Conservation (phyloP, 2,113 vertebrate genomes). For the Camelus bactrianus region DNA sequence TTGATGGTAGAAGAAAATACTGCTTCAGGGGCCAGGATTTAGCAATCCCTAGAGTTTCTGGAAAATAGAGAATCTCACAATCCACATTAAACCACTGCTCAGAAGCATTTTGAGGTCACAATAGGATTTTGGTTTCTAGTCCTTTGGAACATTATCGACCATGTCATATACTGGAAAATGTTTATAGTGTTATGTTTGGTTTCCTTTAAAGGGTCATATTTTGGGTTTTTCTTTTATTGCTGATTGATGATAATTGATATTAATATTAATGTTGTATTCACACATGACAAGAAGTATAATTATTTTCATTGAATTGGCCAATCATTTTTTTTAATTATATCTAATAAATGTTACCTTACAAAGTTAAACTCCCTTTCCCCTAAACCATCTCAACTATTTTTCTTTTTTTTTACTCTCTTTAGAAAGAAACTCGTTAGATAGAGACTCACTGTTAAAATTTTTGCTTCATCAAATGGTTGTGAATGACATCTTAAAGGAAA, state of each 20-base stretch:
- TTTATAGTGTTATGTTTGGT: not conserved
- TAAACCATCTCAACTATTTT: not conserved
- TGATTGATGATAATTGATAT: not conserved
- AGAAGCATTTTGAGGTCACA: slow-evolving; percentile 52
- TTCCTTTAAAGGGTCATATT: not conserved
- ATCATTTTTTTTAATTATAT: not conserved
- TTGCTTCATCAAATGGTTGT: not conserved
- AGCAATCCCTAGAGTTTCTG: not conserved
- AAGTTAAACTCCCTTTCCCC: not conserved
- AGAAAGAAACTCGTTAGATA: not conserved
- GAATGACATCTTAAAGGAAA: not conserved
- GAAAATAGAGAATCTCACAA: not conserved
- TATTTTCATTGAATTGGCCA: not conserved
- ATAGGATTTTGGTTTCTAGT: slow-evolving; percentile 23
- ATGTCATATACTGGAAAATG: not conserved
- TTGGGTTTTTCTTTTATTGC: not conserved
- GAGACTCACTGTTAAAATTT: not conserved
- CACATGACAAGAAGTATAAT: not conserved
- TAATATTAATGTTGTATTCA: not conserved
- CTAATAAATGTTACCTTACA: not conserved
- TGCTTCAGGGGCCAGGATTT: not conserved
- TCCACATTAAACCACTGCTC: not conserved
- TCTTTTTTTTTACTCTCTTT: not conserved
- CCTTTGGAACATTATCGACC: not conserved
- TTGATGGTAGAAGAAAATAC: not conserved